phyloP scores from a whole-genome alignment of 2,797 vertebrate genomes.

The Anabacerthia variegaticeps region DNA sequence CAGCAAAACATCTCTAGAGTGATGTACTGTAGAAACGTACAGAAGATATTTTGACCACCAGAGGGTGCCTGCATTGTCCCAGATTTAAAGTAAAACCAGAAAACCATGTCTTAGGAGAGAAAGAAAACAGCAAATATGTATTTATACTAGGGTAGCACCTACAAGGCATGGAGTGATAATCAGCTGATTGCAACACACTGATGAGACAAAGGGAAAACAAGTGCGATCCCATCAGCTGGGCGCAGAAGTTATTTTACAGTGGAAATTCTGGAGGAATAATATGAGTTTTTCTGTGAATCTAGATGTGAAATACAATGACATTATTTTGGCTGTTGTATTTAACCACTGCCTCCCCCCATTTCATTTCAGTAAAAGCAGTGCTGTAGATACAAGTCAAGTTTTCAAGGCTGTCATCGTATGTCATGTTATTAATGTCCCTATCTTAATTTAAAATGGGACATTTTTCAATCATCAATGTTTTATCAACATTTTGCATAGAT shows the following conservation, averaged over 20 bases:
- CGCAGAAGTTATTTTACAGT: not conserved
- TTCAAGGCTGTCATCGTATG: not conserved
- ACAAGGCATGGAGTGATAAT: not conserved
- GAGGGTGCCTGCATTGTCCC: slow-evolving; percentile 40
- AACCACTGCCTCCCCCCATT: not conserved
- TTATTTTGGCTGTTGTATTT: not conserved
- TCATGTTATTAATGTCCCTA: not conserved
- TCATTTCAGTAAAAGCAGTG: not conserved
- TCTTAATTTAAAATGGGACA: not conserved
- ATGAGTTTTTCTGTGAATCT: not conserved
- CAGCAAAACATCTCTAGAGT: not conserved
- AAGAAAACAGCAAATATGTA: not conserved
- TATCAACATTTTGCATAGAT: not conserved
- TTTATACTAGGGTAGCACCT: not conserved
- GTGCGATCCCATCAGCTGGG: not conserved
- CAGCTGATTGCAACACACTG: not conserved
- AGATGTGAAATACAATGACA: not conserved
- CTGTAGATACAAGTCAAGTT: not conserved
- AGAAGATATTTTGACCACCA: slow-evolving; percentile 1
- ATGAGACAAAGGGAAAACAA: not conserved
- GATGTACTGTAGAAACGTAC: not conserved
- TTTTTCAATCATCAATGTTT: not conserved
- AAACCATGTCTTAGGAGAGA: not conserved
- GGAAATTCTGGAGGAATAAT: not conserved
- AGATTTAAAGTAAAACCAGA: not conserved